Evolutionary conservation across 1,140 invertebrate genomes (phyloP), one percentile per base, ranked within the genome.

Genomic region (Neodiprion pinetum): DNA sequence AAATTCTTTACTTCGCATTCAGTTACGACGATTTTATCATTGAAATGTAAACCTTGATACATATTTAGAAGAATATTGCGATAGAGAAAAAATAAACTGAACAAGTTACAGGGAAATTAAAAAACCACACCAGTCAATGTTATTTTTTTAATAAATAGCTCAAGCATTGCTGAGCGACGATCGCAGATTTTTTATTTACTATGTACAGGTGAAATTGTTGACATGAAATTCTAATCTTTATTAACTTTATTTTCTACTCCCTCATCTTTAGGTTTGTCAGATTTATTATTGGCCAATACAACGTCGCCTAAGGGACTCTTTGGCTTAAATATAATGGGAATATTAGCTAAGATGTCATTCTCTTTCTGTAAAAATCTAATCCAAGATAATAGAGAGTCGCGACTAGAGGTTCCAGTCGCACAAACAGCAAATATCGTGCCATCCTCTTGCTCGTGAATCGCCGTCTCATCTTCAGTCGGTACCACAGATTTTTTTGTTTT

Each of bases 351-450:
- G 23, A 88, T 83, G 0, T 96, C 93, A 89, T 98, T 97, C 1
- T 93, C 85, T 74, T 91, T 90, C 86, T 98, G 93, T 67, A 99
- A 86, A 82, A 95, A 92, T 74, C 96, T 91, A 80, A 99, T 94
- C 98, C 98, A 99, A 0, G 96, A 97, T 21, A 98, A 84, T 1
- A 99, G 85, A 1, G 97, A 98, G 88, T 98, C 96, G 89, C 95
- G 92, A 50, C 93, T 94, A 10, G 95, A 96, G n/a, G 95, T 95
- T 74, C 97, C 96, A 74, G 96, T 97, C 17, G 95, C 95, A 87
- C 95, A 96, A 74, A 97, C 89, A 9, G 93, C 94, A 78, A 97
- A 91, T 80, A 98, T 94, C 0, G 94, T 95, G n/a, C 96, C 96
- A 87, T 99, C 97, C 49, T 96, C 92, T 88, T 99, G 97, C 87